Conservation (phyloP, 35 echinoderm and acorn worm species). For the Holothuria glaberrima region DNA sequence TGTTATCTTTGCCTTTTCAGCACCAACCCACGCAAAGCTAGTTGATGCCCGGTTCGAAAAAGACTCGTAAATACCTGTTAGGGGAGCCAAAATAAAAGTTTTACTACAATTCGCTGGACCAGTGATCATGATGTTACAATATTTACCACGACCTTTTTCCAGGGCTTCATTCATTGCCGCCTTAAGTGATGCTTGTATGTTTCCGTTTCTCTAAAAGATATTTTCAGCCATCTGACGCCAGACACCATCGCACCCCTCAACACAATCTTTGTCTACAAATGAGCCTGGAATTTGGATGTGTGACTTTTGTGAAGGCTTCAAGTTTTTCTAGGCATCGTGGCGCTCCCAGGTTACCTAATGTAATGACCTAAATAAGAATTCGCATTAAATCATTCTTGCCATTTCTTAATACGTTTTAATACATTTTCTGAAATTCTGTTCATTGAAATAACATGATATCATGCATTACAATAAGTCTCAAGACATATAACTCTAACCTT, state of each 20-base stretch:
- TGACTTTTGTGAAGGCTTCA: not conserved
- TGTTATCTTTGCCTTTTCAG: not conserved
- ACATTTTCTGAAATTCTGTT: too few species aligned
- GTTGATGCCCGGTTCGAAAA: slow-evolving; percentile 5
- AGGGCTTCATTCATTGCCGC: not conserved
- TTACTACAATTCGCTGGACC: slow-evolving; percentile 1
- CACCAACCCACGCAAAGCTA: slow-evolving; percentile 8
- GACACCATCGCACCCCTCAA: not conserved
- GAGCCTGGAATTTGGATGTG: not conserved
- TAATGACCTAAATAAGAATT: too few species aligned
- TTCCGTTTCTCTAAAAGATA: not conserved
- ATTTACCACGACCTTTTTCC: not conserved
- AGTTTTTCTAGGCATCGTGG: not conserved
- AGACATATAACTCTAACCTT: too few species aligned
- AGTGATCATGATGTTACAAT: not conserved
- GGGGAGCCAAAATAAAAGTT: not conserved
- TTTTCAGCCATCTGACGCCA: not conserved
- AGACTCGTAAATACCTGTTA: not conserved
- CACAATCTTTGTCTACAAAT: not conserved
- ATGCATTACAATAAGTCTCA: too few species aligned
- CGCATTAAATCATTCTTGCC: too few species aligned
- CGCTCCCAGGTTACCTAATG: slow-evolving; percentile 2
- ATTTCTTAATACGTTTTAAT: too few species aligned
- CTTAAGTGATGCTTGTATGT: not conserved
- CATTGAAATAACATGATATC: too few species aligned